Evolutionary conservation across 2,113 vertebrate species (phyloP).

Genomic region (Vidua chalybeata): DNA sequence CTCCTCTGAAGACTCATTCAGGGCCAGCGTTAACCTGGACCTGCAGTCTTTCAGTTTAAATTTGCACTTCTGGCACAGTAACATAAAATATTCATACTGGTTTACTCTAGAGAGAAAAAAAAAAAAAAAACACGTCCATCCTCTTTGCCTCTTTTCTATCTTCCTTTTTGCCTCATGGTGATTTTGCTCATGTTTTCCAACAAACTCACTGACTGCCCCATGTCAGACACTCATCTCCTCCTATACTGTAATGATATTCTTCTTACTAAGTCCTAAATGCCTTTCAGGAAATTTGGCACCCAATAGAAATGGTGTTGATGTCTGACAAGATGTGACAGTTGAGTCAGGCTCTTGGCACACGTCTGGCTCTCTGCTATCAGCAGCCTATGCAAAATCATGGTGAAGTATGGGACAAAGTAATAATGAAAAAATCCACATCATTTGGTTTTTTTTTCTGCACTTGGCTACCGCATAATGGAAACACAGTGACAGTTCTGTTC

Average conservation of each 20-base stretch:
- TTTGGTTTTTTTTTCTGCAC: not conserved
- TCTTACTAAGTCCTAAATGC: conserved; percentile 27
- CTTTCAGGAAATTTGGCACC: conserved; percentile 41
- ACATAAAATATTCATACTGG: not conserved
- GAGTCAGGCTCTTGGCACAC: not conserved
- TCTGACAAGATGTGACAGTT: conserved; percentile 16
- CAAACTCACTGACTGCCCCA: not conserved
- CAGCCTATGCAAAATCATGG: not conserved
- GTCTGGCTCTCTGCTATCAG: not conserved
- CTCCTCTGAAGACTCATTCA: not conserved
- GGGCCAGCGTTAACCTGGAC: not conserved
- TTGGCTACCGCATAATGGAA: not conserved
- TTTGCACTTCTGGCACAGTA: conserved; percentile 22
- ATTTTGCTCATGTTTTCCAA: not conserved
- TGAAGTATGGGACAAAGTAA: not conserved
- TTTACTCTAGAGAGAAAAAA: not conserved
- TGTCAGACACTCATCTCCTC: not conserved
- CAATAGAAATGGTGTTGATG: not conserved
- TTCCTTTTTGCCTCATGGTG: not conserved
- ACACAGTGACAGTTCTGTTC: not conserved
- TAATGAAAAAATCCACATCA: not conserved
- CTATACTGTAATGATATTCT: not conserved
- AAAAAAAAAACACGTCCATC: not conserved
- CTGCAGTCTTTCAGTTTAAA: not conserved
- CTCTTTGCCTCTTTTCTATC: not conserved